These are phyloP conservation scores for Alca torda DNA, from an alignment of 2,797 vertebrate species.

Conservation along the genomic window DNA sequence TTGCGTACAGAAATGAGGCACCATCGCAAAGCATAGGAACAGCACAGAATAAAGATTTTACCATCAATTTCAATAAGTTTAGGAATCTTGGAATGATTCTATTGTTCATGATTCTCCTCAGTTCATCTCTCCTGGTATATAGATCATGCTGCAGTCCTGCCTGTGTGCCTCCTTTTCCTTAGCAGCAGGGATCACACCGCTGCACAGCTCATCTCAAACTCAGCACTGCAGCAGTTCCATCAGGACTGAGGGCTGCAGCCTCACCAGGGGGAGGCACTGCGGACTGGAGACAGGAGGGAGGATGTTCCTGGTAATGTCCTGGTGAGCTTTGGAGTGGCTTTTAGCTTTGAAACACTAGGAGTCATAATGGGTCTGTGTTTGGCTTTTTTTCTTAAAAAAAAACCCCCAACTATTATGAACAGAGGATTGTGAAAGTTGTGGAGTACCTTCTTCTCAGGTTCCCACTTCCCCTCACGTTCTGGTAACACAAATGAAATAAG, in stretches of 20 bases:
- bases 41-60: slow-evolving; percentile 13
- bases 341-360: not conserved
- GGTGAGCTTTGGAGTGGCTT: not conserved
- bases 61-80: slow-evolving; percentile 21
- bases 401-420: not conserved
- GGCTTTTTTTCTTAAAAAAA: not conserved
- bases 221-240: not conserved
- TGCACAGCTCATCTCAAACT: not conserved
- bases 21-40: not conserved
- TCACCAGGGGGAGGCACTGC: not conserved
- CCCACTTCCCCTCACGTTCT: not conserved
- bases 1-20: not conserved
- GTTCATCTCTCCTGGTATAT: not conserved
- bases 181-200: not conserved
- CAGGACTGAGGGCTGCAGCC: not conserved
- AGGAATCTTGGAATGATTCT: slow-evolving; percentile 27
- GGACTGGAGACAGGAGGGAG: not conserved
- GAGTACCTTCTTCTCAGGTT: not conserved
- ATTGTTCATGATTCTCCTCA: slow-evolving; percentile 19
- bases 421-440: not conserved
- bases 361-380: not conserved
- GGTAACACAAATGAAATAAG: not conserved
- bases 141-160: not conserved
- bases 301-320: not conserved
- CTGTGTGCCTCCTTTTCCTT: not conserved